Conservation (phyloP, 1,140 invertebrate species). For the Aleiodes sp. region DNA sequence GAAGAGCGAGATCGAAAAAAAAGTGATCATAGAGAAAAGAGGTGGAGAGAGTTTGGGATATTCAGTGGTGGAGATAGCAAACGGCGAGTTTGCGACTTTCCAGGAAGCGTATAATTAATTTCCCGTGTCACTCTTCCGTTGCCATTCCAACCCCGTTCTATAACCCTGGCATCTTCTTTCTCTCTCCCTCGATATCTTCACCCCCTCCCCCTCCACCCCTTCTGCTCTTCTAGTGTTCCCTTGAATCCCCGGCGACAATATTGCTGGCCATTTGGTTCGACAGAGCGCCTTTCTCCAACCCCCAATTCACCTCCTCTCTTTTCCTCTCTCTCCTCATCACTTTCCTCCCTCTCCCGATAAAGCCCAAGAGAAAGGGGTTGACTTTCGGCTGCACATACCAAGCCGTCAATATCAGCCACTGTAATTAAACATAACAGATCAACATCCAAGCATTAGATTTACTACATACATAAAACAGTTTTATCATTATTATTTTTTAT, state of each 20-base stretch:
- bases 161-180: slow-evolving; percentile 27
- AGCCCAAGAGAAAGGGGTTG: slow-evolving; percentile 56
- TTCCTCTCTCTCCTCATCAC: slow-evolving; percentile 50
- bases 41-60: background rate
- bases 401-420: slow-evolving; percentile 58
- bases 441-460: slow-evolving; percentile 57
- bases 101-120: slow-evolving; percentile 65
- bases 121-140: slow-evolving; percentile 59
- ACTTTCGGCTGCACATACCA: slow-evolving; percentile 59
- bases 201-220: background rate
- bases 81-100: slow-evolving; percentile 53
- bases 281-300: too few species aligned
- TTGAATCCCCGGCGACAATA: slow-evolving; percentile 60
- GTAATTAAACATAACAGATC: slow-evolving; percentile 68
- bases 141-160: slow-evolving; percentile 37
- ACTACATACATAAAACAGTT: slow-evolving; percentile 17
- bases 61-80: background rate
- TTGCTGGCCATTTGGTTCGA: slow-evolving; percentile 64
- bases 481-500: background rate
- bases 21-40: background rate
- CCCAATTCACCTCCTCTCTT: slow-evolving; percentile 51
- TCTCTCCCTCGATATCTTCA: slow-evolving; percentile 16
- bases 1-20: background rate
- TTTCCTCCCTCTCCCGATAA: slow-evolving; percentile 43
- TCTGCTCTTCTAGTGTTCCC: slow-evolving; percentile 37